phyloP scores from a whole-genome alignment of 2,797 vertebrate species.

The Lindbergichthys nudifrons region DNA sequence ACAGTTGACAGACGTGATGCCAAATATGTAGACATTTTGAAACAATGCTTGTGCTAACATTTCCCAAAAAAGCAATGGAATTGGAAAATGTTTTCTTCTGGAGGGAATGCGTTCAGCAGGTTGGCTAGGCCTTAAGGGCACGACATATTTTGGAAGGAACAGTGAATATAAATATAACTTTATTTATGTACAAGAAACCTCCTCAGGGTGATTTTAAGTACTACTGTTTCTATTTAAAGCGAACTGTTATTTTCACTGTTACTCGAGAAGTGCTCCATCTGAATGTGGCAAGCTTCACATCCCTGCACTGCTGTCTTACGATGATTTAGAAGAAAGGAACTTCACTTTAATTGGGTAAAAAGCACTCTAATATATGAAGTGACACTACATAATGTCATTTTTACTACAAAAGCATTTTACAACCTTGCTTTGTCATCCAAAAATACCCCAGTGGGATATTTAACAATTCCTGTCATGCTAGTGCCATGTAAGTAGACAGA shows the following conservation, averaged over 20 bases:
- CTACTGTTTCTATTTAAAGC: neutral
- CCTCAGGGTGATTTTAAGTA: neutral
- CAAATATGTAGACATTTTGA: neutral
- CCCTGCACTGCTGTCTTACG: neutral
- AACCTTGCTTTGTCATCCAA: constrained; percentile 17
- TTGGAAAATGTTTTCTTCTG: neutral
- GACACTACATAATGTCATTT: neutral
- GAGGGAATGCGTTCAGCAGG: neutral
- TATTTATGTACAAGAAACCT: neutral
- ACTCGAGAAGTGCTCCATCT: neutral
- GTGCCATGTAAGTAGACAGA: constrained; percentile 22
- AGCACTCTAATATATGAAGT: neutral
- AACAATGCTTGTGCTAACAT: neutral
- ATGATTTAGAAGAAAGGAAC: neutral
- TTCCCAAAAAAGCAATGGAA: too few relatives aligned
- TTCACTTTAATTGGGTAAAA: neutral
- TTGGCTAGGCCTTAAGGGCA: neutral
- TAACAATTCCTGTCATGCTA: constrained; percentile 24
- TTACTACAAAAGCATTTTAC: neutral
- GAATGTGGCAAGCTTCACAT: neutral
- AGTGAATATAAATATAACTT: neutral
- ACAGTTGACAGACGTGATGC: neutral
- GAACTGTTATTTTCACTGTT: neutral
- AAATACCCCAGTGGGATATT: constrained; percentile 21
- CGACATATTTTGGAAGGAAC: neutral